Percentiles rank a stretch among this genome's conserved stretches.
Evolutionary conservation across 2,797 vertebrate species (phyloP).

Genomic region (Myioborus melanocephalus): DNA sequence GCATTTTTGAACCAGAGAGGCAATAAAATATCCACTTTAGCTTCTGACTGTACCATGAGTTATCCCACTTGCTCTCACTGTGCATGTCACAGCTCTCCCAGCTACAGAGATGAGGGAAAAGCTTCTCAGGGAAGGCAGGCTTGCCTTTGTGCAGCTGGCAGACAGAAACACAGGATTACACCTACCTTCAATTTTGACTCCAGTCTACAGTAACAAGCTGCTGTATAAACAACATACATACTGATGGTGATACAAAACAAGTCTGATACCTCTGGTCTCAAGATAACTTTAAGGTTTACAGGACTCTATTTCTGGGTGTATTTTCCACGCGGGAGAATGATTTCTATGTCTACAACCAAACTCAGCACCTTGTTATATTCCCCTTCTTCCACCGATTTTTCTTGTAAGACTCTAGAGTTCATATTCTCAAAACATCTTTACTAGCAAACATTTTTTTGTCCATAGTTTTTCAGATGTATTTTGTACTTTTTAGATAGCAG

Average conservation of each 20-base stretch:
- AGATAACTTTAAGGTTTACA: neutral
- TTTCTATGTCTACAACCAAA: neutral
- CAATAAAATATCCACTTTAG: neutral
- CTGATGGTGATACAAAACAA: neutral
- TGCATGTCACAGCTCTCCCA: neutral
- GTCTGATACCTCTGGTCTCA: neutral
- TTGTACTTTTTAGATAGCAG: neutral
- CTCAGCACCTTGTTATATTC: neutral
- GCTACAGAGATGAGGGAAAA: neutral
- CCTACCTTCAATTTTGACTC: neutral
- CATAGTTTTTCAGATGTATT: neutral
- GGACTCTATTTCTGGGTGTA: neutral
- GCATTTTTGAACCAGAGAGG: neutral
- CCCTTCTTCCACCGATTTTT: neutral
- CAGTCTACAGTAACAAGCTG: neutral
- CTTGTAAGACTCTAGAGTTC: neutral
- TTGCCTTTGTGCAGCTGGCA: neutral
- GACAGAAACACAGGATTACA: neutral
- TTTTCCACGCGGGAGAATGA: rapidly evolving
- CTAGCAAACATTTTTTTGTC: neutral
- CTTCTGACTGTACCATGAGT: neutral
- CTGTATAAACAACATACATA: neutral
- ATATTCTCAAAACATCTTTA: neutral
- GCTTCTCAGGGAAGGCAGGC: neutral
- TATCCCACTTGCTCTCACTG: neutral